phyloP scores from a whole-genome alignment of 2,113 vertebrate species.

The Condylura cristata region DNA sequence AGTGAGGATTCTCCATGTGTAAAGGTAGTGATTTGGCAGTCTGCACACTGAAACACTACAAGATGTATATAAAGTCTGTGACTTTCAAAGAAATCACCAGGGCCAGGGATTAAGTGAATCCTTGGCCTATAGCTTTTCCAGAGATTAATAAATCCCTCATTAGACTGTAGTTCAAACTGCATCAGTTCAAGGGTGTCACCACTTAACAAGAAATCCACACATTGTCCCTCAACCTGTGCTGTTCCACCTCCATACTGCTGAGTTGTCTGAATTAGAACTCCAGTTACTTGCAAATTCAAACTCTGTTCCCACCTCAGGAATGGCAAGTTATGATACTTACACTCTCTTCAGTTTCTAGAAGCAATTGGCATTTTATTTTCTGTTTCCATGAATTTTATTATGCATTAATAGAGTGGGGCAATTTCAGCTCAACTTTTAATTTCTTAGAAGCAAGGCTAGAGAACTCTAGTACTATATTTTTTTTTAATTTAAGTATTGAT shows the following conservation, averaged over 20 bases:
- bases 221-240: conserved; percentile 58
- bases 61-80: conserved; percentile 74
- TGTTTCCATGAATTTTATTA: conserved; percentile 85
- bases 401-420: conserved; percentile 74
- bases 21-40: conserved; percentile 62
- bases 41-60: conserved; percentile 68
- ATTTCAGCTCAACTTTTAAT: conserved; percentile 83
- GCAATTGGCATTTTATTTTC: conserved; percentile 84
- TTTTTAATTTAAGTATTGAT: conserved; percentile 83
- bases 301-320: conserved; percentile 75
- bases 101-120: conserved; percentile 71
- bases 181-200: conserved; percentile 77
- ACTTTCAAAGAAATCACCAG: conserved; percentile 76
- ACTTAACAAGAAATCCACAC: conserved; percentile 65
- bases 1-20: conserved; percentile 39
- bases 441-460: conserved; percentile 82
- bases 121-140: conserved; percentile 74
- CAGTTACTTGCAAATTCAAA: conserved; percentile 79
- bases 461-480: conserved; percentile 83
- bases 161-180: conserved; percentile 75
- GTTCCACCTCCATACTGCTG: conserved; percentile 69
- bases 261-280: conserved; percentile 80
- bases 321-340: conserved; percentile 81
- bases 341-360: conserved; percentile 82
- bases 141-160: conserved; percentile 66